These are phyloP conservation scores for Meandrusa payeni DNA, from an alignment of 2,888 invertebrate species.

Conservation along the genomic window DNA sequence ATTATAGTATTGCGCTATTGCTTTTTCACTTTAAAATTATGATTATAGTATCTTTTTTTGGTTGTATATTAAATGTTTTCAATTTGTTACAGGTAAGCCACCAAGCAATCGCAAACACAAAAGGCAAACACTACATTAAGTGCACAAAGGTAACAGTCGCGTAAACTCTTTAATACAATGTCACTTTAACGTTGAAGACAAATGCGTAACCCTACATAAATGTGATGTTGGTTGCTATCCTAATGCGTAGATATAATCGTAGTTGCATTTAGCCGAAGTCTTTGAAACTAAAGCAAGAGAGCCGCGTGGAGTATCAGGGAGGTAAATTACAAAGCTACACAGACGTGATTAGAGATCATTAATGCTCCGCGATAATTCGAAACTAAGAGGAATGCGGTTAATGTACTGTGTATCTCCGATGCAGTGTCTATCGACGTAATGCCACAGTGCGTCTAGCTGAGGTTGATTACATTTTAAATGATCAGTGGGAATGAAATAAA, in stretches of 20 bases:
- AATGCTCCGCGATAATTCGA: constrained; percentile 24
- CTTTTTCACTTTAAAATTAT: no score
- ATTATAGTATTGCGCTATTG: no score
- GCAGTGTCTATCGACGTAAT: constrained; percentile 15
- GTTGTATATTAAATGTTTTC: constrained; percentile 23
- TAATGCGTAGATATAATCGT: constrained; percentile 34
- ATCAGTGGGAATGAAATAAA: background rate
- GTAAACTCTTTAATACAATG: constrained; percentile 34
- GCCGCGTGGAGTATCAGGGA: constrained; percentile 19
- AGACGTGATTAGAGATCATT: constrained; percentile 24
- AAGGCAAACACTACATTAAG: constrained; percentile 3
- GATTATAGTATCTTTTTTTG: no score
- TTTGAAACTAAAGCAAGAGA: constrained; percentile 10
- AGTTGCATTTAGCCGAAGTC: constrained; percentile 19
- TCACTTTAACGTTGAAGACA: constrained; percentile 38
- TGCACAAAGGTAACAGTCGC: constrained; percentile 16
- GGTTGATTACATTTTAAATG: constrained; percentile 11
- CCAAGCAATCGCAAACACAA: constrained; percentile 8
- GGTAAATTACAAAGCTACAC: constrained; percentile 24
- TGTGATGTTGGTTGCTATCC: constrained; percentile 33
- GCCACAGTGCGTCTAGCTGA: constrained; percentile 18
- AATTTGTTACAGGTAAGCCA: constrained; percentile 44
- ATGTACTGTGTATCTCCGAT: constrained; percentile 20
- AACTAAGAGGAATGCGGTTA: constrained; percentile 22
- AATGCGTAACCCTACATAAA: constrained; percentile 38